Base-by-base conservation (phyloP, 92 coral and sea anemone genomes). In the Micromussa lordhowensis region DNA sequence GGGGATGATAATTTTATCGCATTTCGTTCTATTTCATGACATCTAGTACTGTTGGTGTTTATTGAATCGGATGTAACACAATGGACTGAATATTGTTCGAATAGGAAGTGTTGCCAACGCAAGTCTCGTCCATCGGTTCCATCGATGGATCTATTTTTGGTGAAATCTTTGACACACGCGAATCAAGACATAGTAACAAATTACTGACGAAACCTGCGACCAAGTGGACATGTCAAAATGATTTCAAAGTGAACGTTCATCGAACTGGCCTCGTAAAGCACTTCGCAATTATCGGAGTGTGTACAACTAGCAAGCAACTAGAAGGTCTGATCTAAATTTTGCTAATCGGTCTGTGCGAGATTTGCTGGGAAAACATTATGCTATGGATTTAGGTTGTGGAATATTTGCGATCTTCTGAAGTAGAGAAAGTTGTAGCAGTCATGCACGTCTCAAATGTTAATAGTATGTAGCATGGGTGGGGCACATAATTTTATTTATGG, bases 41-140 rank as follows among this genome's bases (percentile, higher is more conserved):
- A 86, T 74, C 38, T 64, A 21, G 83, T 77, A 66, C 77, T 85
- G 69, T 78, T 86, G 75, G 89, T 86, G 88, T 84, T 84, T 57
- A 74, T 68, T 76, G 69, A 92, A 64, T 87, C 85, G 91, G 90
- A 87, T 86, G 95, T 93, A 89, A 93, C 95, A 93, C 95, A 91
- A 93, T 87, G 73, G 71, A 76, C 35, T 24, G 21, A 55, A 79
- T 68, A 72, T 70, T 59, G 48, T 68, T 38, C 82, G 88, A 85
- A 30, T 75, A 75, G 82, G 88, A 85, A 77, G 88, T 85, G 75
- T 55, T 71, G 57, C 59, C 51, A 73, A 40, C 57, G 70, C 24
- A 17, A 58, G 68, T 26, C 58, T 7, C 31, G 58, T 28, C 13
- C 26, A 34, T 51, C 16, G 21, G 64, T n/a, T 73, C 81, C 81